Conservation (phyloP, 2,113 vertebrate species). For the Elephas maximus region DNA sequence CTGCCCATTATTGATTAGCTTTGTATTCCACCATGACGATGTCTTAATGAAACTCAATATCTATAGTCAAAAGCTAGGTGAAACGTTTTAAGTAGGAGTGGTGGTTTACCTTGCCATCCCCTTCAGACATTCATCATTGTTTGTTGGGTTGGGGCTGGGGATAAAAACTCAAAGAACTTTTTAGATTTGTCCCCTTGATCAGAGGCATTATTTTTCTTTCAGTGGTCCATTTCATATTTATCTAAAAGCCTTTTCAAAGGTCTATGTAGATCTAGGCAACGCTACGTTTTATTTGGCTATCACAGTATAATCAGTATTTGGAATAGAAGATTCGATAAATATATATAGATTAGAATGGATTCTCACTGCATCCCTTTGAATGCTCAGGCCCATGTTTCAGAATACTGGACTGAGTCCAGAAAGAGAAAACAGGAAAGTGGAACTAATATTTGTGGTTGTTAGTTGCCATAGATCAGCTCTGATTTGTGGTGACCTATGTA, state of each 20-base stretch:
- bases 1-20: slow-evolving; percentile 77
- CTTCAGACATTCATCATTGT: background rate
- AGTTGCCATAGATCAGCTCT: background rate
- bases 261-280: background rate
- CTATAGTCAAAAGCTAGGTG: slow-evolving; percentile 77
- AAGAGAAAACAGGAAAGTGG: background rate
- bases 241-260: background rate
- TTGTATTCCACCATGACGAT: slow-evolving; percentile 55
- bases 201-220: slow-evolving; percentile 14
- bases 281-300: background rate
- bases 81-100: slow-evolving; percentile 70
- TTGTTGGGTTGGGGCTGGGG: background rate
- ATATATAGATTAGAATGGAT: background rate
- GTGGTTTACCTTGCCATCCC: slow-evolving; percentile 58
- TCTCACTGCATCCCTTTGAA: background rate
- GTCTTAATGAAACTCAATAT: slow-evolving; percentile 82
- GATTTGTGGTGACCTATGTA: background rate
- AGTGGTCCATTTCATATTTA: background rate
- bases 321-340: background rate
- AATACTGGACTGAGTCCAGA: background rate
- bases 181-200: background rate
- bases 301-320: background rate
- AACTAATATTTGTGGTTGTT: background rate
- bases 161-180: background rate
- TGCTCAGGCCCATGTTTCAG: background rate